Evolutionary conservation across 2,888 invertebrate genomes (phyloP).

Genomic region (Melipona beecheii): DNA sequence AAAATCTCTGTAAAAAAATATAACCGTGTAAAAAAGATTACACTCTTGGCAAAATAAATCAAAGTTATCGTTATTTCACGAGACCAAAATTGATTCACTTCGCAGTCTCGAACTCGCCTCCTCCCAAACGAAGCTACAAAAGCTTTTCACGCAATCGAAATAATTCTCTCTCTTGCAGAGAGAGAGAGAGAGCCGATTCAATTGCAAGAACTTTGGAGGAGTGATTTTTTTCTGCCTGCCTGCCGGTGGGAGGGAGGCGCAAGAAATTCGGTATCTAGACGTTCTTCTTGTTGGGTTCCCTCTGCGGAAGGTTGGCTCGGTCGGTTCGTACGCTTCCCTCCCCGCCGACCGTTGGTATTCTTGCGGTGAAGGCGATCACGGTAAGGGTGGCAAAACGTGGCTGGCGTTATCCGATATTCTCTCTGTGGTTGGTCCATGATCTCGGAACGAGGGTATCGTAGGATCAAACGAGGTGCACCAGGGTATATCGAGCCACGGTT

Average conservation of each 20-base stretch:
- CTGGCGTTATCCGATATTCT: conserved; percentile 70
- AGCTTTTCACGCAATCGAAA: no score
- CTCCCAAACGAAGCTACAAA: no score
- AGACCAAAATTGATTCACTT: no score
- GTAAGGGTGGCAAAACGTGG: conserved; percentile 64
- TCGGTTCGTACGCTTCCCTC: conserved; percentile 17
- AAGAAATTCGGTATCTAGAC: conserved; percentile 27
- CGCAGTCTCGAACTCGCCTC: no score
- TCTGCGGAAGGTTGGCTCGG: not conserved
- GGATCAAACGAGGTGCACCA: conserved; percentile 69
- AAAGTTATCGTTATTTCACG: no score
- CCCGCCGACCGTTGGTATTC: conserved; percentile 34
- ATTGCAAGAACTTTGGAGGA: conserved; percentile 43
- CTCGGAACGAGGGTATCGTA: conserved; percentile 65
- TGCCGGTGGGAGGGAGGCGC: not conserved
- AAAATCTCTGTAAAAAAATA: no score
- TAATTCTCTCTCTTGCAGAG: no score
- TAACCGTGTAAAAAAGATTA: no score
- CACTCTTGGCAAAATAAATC: no score
- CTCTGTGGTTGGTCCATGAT: conserved; percentile 69
- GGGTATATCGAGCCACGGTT: conserved; percentile 56
- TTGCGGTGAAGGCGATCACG: conserved; percentile 46
- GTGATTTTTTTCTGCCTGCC: not conserved
- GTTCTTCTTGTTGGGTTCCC: not conserved
- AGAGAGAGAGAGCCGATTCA: not conserved